Conservation (phyloP, 2,797 vertebrate species). For the Scyliorhinus canicula region DNA sequence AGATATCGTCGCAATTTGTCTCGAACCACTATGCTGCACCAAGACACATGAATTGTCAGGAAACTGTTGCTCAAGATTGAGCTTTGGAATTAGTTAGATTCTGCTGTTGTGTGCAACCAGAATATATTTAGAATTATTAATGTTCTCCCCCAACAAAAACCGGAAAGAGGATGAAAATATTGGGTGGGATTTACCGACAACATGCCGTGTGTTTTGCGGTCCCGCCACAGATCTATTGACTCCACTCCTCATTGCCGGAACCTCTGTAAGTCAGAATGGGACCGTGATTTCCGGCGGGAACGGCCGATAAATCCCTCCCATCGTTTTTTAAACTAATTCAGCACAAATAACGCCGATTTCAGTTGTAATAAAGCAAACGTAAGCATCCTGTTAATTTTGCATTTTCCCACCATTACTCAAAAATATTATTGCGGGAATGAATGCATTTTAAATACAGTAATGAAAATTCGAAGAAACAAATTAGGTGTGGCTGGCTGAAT, state of each 20-base stretch:
- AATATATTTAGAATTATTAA: not conserved
- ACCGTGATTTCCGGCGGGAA: too few species aligned
- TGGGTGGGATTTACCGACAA: too few species aligned
- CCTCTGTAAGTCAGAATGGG: too few species aligned
- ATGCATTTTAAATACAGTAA: not conserved
- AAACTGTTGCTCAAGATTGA: not conserved
- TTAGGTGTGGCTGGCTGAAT: not conserved
- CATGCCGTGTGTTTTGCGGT: too few species aligned
- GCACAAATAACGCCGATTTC: not conserved
- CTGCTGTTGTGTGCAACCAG: not conserved
- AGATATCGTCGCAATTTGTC: not conserved
- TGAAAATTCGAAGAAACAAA: not conserved
- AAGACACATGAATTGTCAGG: conserved; percentile 16
- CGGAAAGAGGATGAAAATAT: not conserved
- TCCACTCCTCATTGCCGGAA: too few species aligned
- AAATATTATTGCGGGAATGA: not conserved
- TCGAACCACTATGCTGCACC: not conserved
- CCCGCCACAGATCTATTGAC: too few species aligned
- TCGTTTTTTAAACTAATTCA: not conserved
- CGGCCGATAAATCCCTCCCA: too few species aligned
- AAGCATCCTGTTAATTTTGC: not conserved
- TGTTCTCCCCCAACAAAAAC: not conserved
- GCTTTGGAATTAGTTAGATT: not conserved
- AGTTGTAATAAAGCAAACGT: not conserved
- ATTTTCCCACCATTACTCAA: not conserved